Conservation (phyloP, 1,140 invertebrate species). For the Pogonomyrmex californicus region DNA sequence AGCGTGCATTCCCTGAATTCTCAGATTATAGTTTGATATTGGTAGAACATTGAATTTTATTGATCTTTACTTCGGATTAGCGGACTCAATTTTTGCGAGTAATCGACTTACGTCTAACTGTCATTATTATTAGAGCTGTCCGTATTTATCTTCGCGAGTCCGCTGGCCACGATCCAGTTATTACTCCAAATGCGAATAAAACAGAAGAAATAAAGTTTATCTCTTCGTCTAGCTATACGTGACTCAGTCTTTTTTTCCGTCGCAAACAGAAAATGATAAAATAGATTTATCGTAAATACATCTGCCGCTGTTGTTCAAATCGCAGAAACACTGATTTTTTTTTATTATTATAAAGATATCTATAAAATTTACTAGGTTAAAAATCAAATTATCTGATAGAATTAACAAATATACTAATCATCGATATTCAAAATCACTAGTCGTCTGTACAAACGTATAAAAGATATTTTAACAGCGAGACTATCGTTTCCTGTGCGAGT, state of each 20-base stretch:
- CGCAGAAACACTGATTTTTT: background rate
- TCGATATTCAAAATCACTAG: background rate
- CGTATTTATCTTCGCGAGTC: constrained; percentile 18
- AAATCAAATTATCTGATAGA: background rate
- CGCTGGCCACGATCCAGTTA: constrained; percentile 26
- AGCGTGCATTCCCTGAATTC: background rate
- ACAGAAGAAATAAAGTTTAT: constrained; percentile 9
- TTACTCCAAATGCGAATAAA: constrained; percentile 10
- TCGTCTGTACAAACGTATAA: background rate
- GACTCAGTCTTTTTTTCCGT: constrained; percentile 42
- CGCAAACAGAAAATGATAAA: background rate
- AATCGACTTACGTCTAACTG: constrained; percentile 35
- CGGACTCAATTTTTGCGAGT: constrained; percentile 18
- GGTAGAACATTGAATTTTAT: constrained; percentile 3
- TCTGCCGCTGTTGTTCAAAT: background rate
- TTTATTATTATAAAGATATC: too few relatives aligned
- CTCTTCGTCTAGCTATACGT: background rate
- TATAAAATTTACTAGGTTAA: background rate
- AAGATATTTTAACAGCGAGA: background rate
- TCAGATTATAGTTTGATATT: background rate
- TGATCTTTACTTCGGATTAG: constrained; percentile 28
- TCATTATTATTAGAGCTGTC: background rate
- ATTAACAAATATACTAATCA: constrained; percentile 11
- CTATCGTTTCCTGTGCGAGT: background rate
- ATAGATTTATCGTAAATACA: constrained; percentile 21